Base-by-base conservation (phyloP, 2,888 invertebrate genomes). In the Agonopterix alstromeriana region DNA sequence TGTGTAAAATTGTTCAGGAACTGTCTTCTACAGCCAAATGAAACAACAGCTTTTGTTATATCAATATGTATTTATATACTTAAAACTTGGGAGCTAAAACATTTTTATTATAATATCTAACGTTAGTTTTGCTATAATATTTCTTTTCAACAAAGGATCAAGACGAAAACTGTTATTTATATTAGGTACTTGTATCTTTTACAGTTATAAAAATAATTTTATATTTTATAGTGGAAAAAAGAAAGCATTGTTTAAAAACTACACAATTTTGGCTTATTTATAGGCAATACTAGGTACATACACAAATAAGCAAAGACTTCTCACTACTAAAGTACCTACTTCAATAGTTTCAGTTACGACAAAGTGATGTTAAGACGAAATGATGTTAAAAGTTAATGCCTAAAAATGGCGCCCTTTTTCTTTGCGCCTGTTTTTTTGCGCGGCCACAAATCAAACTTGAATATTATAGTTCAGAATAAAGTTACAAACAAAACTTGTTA, bases 31-130 rank as follows among this genome's bases (percentile, higher is more conserved):
- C 17, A 17, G 2, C 17, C 5, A 17, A 48, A 47, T 45, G 43
- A 53, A 47, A 54, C 36, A 50, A 57, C 51, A 46, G 52, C 60
- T 41, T 14, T 55, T 55, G 63, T 58, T 71, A 73, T 73, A 70
- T 77, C 70, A 78, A 77, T 77, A 71, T 71, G 66, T 77, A 70
- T 75, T 72, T 62, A 69, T 65, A 61, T 61, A 77, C 74, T 82
- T 85, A 82, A 82, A 85, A 80, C 77, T 73, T 70, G 79, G 27
- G 79, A 83, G 83, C 78, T 85, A 86, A 85, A 86, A 86, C 78
- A 77, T 77, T 78, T 71, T 71, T 70, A 73, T 75, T 70, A 72
- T 72, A 73, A 74, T 70, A 67, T 76, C 78, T 81, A 81, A 77
- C 70, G 63, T 73, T 70, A 70, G 52, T 63, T 61, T 60, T 64